Evolutionary conservation across 2,797 vertebrate genomes (phyloP), one percentile per base, ranked within the genome.

Genomic region (Clarias laeviceps): DNA sequence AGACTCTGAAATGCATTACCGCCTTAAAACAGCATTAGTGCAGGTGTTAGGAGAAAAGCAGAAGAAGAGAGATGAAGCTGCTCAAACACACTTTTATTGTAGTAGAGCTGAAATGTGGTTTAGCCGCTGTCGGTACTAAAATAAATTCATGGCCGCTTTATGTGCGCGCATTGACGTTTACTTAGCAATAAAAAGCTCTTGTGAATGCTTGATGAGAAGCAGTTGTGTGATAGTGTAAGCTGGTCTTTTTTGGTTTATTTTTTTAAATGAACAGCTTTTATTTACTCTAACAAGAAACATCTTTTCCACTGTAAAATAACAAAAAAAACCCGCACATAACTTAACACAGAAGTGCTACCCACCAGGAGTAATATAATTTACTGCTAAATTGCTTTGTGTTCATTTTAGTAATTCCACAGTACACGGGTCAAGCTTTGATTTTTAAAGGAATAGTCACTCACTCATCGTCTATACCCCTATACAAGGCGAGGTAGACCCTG

Each of bases 271-370:
- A 87, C 84, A 50, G 82, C 66, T 69, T 54, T 66, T 74, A 83
- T 86, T 86, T 84, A 82, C 72, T 29, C 83, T 84, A 88, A 89
- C 82, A 87, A 85, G 86, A 90, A 90, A 91, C 85, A 90, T 84
- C 82, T 85, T 87, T 61, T 77, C 54, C 45, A 50, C 0, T 2
- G 11, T 70, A 40, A 40, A 40, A 40, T 37, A 37, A 5, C 11
- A 34, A 77, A 2, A 3, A 32, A 32, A 77, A 11, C n/a, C n/a
- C n/a, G n/a, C n/a, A 66, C 72, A 40, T 40, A 68, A 66, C 74
- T n/a, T 66, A 54, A 37, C 65, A 68, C 17, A 5, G 59, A 45
- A 15, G 24, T 56, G 22, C 40, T 57, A 7, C 22, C 34, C 15
- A 40, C 4, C 7, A 45, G 5, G 37, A 29, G 15, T 64, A 18